Conservation (phyloP, 2,797 vertebrate genomes). For the Pachyuromys duprasi region DNA sequence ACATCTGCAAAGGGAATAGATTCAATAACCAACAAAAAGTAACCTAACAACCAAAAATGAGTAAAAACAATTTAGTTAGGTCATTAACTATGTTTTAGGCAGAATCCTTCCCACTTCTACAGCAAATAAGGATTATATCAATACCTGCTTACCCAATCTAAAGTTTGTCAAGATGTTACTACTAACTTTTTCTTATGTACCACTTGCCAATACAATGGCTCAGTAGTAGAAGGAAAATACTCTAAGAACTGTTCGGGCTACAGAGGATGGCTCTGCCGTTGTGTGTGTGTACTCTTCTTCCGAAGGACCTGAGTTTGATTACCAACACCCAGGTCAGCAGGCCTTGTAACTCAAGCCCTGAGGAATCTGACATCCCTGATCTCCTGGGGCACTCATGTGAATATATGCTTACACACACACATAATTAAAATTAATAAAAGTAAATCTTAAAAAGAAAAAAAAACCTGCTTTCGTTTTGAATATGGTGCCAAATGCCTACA, state of each 20-base stretch:
- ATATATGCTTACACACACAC: background rate
- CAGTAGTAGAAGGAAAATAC: too few species aligned
- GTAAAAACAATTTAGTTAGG: constrained; percentile 43
- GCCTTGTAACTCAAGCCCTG: too few species aligned
- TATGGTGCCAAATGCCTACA: background rate
- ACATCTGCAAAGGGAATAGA: constrained; percentile 40
- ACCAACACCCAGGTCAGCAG: background rate
- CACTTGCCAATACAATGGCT: background rate
- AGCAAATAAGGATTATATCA: constrained; percentile 40
- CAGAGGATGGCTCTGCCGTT: background rate
- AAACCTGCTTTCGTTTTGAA: too few species aligned
- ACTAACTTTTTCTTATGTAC: background rate
- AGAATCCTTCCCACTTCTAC: background rate
- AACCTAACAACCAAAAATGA: constrained; percentile 32
- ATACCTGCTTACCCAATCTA: background rate
- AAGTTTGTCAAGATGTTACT: background rate
- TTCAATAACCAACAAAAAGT: constrained; percentile 40
- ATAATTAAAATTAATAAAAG: background rate
- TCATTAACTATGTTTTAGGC: background rate
- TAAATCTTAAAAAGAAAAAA: background rate
- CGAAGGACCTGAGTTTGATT: background rate
- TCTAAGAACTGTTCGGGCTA: background rate
- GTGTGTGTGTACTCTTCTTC: background rate
- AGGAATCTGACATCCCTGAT: background rate
- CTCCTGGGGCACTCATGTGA: background rate